Evolutionary conservation across 2,797 vertebrate genomes (phyloP), one percentile per base, ranked within the genome.

Genomic region (Sebastes alutus): DNA sequence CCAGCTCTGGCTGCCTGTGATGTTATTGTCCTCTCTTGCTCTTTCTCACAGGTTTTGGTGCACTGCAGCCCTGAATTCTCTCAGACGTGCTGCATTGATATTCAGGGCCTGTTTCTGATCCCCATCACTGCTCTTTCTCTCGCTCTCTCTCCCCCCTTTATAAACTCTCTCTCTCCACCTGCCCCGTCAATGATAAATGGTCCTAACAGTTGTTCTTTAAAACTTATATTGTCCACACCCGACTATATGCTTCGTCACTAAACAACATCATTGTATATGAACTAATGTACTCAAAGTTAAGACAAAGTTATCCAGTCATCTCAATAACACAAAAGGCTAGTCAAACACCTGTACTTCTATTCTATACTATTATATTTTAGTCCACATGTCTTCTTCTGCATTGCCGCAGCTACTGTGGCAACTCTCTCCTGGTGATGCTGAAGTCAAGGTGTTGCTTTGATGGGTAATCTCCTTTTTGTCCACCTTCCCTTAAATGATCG

Each of bases 41-140:
- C 82, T 75, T 88, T 87, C 87, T 92, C 71, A 80, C 81, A 90
- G 86, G 81, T 97, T 98, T 98, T 99, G 97, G 97, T 98, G 98
- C 97, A 98, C 97, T 98, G 95, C 97, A 97, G 97, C 95, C 95
- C 96, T 96, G 94, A 94, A 94, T 96, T 96, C 77, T 89, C 87
- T 88, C 81, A 95, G 95, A 96, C 95, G 84, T 93, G 95, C 90
- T 97, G 96, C 96, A 98, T 98, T 98, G 97, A 97, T 97, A 98
- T 98, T 97, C 97, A 95, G 95, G 94, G 90, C 91, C 94, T 93
- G 94, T 94, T 94, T 94, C 94, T 95, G 93, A 94, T 95, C 93
- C 92, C 91, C 95, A 94, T 95, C 93, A 91, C 92, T 92, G 92
- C 91, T 94, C 91, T 91, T 90, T 29, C 91, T 82, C 91, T 89